Conservation (phyloP, 2,113 vertebrate species). For the Eretmodus cyanostictus region DNA sequence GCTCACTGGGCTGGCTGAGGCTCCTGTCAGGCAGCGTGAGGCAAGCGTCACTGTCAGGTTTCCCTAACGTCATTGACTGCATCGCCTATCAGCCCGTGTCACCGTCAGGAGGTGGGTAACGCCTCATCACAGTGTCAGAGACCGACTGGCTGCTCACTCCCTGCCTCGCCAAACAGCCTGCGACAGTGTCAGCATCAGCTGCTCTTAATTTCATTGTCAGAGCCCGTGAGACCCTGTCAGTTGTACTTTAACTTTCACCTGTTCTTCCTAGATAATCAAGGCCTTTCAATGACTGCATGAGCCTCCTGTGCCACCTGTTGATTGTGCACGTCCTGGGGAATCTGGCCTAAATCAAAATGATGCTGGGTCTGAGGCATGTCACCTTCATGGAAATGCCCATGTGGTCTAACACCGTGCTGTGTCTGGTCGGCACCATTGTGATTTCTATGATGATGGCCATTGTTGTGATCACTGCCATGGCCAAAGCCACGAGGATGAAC, state of each 20-base stretch:
- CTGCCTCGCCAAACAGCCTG: slow-evolving; percentile 76
- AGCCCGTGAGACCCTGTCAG: slow-evolving; percentile 73
- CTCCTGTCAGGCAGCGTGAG: slow-evolving; percentile 77
- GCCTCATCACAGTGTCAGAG: slow-evolving; percentile 84
- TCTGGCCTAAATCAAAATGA: slow-evolving; percentile 2
- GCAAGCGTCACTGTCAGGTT: slow-evolving; percentile 90
- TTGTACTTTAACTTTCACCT: slow-evolving; percentile 77
- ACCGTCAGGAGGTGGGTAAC: slow-evolving; percentile 87
- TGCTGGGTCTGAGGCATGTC: neutral
- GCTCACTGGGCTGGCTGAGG: slow-evolving; percentile 63
- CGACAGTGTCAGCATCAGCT: slow-evolving; percentile 96
- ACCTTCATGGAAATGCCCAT: neutral
- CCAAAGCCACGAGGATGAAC: neutral
- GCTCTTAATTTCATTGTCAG: slow-evolving; percentile 40
- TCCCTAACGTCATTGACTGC: slow-evolving; percentile 74
- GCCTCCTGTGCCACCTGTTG: slow-evolving; percentile 25
- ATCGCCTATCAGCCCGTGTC: slow-evolving; percentile 74
- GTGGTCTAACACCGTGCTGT: neutral
- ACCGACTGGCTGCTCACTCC: slow-evolving; percentile 57
- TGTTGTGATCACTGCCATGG: neutral
- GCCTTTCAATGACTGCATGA: slow-evolving; percentile 1
- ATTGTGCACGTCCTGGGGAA: slow-evolving; percentile 13
- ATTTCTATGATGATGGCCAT: neutral
- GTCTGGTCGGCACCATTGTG: neutral
- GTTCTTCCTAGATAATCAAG: slow-evolving; percentile 58